Percentiles rank a stretch among this genome's conserved stretches.
phyloP scores from a whole-genome alignment of 2,888 invertebrate genomes.

The Spilarctia lutea region DNA sequence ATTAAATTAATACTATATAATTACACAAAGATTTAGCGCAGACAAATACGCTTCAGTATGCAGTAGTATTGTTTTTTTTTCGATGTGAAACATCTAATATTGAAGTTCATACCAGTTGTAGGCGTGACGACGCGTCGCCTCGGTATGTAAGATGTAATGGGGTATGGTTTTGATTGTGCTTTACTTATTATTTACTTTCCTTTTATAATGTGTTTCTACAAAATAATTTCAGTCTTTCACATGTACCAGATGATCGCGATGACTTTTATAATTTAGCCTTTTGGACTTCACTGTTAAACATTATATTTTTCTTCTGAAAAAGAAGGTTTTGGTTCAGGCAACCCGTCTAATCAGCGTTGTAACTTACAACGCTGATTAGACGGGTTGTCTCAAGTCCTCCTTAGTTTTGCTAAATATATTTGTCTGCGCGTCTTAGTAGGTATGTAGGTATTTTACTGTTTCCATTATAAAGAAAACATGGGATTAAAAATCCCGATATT shows the following conservation, averaged over 20 bases:
- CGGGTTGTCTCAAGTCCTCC: too few relatives aligned
- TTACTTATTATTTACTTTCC: background rate
- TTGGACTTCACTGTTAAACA: too few relatives aligned
- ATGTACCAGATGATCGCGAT: too few relatives aligned
- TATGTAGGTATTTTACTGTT: slow-evolving; percentile 7
- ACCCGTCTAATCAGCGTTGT: too few relatives aligned
- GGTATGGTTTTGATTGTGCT: background rate
- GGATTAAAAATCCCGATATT: slow-evolving; percentile 44
- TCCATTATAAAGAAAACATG: slow-evolving; percentile 16
- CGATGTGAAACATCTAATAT: background rate
- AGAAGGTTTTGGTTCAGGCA: too few relatives aligned
- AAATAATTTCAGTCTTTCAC: background rate
- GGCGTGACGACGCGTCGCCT: background rate
- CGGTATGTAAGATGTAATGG: background rate
- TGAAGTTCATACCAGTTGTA: background rate
- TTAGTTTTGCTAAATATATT: too few relatives aligned
- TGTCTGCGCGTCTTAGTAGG: background rate
- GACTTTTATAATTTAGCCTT: too few relatives aligned
- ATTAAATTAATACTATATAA: background rate
- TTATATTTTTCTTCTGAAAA: too few relatives aligned
- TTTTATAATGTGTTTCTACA: too few relatives aligned
- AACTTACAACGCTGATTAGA: too few relatives aligned
- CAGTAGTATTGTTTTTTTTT: background rate
- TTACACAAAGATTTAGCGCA: background rate
- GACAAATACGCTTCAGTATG: background rate